phyloP scores from a whole-genome alignment of 2,797 vertebrate species.

The Pangasius larnaudii region DNA sequence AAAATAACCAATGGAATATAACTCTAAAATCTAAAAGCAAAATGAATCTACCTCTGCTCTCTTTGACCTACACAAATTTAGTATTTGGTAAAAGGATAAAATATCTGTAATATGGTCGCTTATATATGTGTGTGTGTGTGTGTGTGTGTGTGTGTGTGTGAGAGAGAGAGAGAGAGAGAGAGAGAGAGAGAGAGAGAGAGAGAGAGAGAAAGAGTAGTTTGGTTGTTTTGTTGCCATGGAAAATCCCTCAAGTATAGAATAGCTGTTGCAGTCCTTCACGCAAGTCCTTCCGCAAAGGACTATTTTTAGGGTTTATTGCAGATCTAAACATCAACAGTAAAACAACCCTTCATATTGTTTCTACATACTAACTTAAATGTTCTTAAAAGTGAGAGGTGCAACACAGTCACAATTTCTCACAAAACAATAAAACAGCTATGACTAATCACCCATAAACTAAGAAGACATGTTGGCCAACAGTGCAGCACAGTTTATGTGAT shows the following conservation, averaged over 20 bases:
- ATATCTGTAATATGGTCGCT: background rate
- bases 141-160: background rate
- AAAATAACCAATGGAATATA: background rate
- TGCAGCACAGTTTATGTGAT: background rate
- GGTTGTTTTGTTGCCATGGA: slow-evolving; percentile 52
- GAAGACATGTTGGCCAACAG: background rate
- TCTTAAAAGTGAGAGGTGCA: background rate
- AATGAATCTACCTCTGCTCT: background rate
- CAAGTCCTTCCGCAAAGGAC: background rate
- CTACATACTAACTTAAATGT: background rate
- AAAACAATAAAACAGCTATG: background rate
- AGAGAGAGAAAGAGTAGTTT: slow-evolving; percentile 10
- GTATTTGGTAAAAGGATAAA: background rate
- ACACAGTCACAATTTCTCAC: background rate
- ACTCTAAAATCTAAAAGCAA: background rate
- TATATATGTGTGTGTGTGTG: background rate
- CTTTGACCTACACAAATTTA: background rate
- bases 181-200: slow-evolving; percentile 13
- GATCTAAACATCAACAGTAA: background rate
- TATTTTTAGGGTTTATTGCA: slow-evolving; percentile 35
- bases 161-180: slow-evolving; percentile 5
- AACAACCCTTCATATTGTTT: background rate
- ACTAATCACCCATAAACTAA: background rate
- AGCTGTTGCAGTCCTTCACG: slow-evolving; percentile 2
- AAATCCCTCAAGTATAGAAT: slow-evolving; percentile 42